Evolutionary conservation across 2,113 vertebrate genomes (phyloP).

Genomic region (Bungarus multicinctus): DNA sequence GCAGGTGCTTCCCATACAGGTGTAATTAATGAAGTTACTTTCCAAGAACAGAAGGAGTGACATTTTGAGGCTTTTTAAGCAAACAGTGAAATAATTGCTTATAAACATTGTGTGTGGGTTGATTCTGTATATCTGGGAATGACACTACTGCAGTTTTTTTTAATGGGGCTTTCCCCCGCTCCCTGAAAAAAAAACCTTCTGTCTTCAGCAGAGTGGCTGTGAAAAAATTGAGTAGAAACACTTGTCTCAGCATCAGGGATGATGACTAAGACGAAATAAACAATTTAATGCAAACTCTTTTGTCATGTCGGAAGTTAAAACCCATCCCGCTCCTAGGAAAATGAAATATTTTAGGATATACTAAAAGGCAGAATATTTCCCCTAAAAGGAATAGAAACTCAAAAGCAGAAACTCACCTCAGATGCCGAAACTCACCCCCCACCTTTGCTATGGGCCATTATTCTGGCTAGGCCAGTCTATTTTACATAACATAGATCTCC

Average conservation of each 20-base stretch:
- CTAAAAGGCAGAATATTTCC: too few relatives aligned
- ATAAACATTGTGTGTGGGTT: not conserved
- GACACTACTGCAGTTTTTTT: not conserved
- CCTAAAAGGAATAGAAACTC: too few relatives aligned
- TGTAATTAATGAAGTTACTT: not conserved
- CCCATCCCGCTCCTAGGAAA: too few relatives aligned
- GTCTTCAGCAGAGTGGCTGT: not conserved
- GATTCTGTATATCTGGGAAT: not conserved
- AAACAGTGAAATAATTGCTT: not conserved
- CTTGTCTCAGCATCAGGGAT: not conserved
- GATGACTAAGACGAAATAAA: not conserved
- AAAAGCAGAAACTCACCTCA: too few relatives aligned
- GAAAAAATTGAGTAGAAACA: not conserved
- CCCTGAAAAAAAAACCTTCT: not conserved
- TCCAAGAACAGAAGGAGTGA: not conserved
- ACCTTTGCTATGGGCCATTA: too few relatives aligned
- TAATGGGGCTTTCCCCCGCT: not conserved
- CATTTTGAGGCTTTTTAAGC: not conserved
- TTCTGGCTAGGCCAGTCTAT: too few relatives aligned
- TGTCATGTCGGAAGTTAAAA: not conserved
- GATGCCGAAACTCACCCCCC: too few relatives aligned
- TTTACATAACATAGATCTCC: too few relatives aligned
- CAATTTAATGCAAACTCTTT: not conserved
- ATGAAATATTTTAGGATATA: too few relatives aligned
- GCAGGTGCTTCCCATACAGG: not conserved